Evolutionary conservation across 2,888 invertebrate genomes (phyloP), one percentile per base, ranked within the genome.

Genomic region (Malachius bipustulatus): DNA sequence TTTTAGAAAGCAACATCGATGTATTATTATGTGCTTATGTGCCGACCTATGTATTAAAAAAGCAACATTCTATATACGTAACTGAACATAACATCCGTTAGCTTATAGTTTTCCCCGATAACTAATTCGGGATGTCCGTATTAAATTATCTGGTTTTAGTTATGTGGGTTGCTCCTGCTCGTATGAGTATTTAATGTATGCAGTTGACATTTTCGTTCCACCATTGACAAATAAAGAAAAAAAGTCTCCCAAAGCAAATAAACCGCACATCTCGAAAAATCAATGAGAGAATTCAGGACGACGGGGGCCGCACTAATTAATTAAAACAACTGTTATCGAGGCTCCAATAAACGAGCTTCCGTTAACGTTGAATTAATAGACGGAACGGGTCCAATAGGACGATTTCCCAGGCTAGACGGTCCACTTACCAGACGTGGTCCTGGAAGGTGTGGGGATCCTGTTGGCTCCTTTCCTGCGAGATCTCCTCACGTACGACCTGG

Each of bases 381-480:
- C 38, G 26, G 38, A 37, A 31, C 39, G 41, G 42, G 42, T 45
- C 40, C 43, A 47, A 43, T 39, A 36, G 31, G 34, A 41, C 38
- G 34, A 39, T 45, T 36, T 43, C 41, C 34, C 40, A 42, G 27
- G 37, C 41, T 35, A 33, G 32, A 35, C 43, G 47, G 36, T 46
- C 66, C 61, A 72, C 76, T 77, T 71, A 81, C 81, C 81, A 66
- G 81, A 78, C 69, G 77, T 79, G 60, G 80, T 80, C 67, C 81
- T 74, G 56, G 81, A 81, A 60, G 81, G 81, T 64, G 81, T 68
- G 54, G 82, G 81, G 64, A 81, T 83, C 63, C 88, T 77, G 69
- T 85, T 85, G 56, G 81, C 82, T 64, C 82, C 84, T 81, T 88
- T 87, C 71, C 88, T 81, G 64, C 87, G 77, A 65, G 88, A 88